These are phyloP conservation scores for Seira ritae DNA, from an alignment of 2,888 invertebrate genomes.

Conservation along the genomic window DNA sequence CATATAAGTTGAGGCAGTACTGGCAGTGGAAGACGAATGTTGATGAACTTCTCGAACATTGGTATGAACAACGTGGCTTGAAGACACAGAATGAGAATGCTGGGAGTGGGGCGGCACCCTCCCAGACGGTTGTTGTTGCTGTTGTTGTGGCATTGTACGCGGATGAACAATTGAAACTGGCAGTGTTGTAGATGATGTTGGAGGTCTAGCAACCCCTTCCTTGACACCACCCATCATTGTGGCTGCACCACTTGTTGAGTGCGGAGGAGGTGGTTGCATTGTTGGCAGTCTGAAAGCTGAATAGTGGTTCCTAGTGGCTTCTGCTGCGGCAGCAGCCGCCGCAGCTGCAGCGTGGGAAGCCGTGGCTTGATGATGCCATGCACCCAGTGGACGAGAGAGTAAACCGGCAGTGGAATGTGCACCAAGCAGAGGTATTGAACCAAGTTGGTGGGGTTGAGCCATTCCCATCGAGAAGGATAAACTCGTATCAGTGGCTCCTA, in stretches of 20 bases:
- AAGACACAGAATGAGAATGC: not conserved
- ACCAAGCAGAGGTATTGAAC: constrained; percentile 30
- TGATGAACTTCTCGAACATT: constrained; percentile 31
- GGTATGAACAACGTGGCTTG: constrained; percentile 12
- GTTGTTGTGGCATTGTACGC: constrained; percentile 53
- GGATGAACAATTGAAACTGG: constrained; percentile 70
- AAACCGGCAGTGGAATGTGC: constrained; percentile 32
- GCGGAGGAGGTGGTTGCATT: constrained; percentile 31
- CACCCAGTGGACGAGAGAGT: constrained; percentile 37
- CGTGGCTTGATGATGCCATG: constrained; percentile 34
- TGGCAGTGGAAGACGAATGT: constrained; percentile 36
- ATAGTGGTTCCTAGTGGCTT: constrained; percentile 53
- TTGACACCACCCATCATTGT: constrained; percentile 27
- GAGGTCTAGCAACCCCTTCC: constrained; percentile 32
- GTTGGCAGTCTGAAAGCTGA: constrained; percentile 72
- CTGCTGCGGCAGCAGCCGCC: constrained; percentile 33
- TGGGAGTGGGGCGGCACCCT: constrained; percentile 23
- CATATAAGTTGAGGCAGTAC: constrained; percentile 40
- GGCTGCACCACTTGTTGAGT: not conserved
- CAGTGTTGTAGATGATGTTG: constrained; percentile 43
- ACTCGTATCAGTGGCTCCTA: constrained; percentile 51
- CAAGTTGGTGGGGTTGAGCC: constrained; percentile 27
- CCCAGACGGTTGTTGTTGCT: constrained; percentile 30
- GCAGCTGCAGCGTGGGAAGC: constrained; percentile 1
- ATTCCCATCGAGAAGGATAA: constrained; percentile 30